These are phyloP conservation scores for Meta bourneti DNA, from an alignment of 2,888 invertebrate genomes.

Conservation along the genomic window DNA sequence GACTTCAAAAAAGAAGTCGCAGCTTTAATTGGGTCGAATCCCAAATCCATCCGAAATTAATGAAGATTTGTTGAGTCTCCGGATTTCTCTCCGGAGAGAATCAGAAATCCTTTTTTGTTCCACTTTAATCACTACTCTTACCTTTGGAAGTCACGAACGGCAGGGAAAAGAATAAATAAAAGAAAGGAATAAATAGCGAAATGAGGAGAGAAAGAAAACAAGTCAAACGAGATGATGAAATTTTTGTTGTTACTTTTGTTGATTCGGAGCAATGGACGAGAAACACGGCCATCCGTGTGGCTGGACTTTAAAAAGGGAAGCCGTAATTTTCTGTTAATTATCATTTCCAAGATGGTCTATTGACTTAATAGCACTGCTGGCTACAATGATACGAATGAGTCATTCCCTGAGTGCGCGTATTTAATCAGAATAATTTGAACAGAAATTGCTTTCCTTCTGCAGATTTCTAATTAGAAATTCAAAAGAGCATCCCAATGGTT, in stretches of 20 bases:
- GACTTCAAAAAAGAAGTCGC: constrained; percentile 21
- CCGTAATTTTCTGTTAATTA: constrained; percentile 27
- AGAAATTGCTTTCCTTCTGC: background rate
- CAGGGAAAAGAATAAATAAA: constrained; percentile 5
- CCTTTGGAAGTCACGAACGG: constrained; percentile 39
- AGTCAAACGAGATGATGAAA: constrained; percentile 18
- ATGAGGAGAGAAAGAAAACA: background rate
- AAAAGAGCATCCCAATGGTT: background rate
- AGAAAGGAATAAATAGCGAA: background rate
- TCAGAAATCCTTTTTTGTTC: constrained; percentile 24
- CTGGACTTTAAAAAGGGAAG: constrained; percentile 1
- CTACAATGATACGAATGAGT: background rate
- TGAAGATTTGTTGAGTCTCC: constrained; percentile 52
- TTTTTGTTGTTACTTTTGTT: constrained; percentile 27
- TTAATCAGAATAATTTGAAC: background rate
- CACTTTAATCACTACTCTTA: constrained; percentile 42
- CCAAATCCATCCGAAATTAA: constrained; percentile 41
- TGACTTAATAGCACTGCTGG: constrained; percentile 6
- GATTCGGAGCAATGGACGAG: constrained; percentile 19
- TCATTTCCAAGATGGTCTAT: background rate
- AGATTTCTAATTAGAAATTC: background rate
- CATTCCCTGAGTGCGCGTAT: background rate
- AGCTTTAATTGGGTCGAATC: constrained; percentile 42
- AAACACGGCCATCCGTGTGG: background rate
- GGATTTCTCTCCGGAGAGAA: constrained; percentile 34